Evolutionary conservation across 1,140 invertebrate genomes (phyloP), one percentile per base, ranked within the genome.

Genomic region (Tenebrio molitor): DNA sequence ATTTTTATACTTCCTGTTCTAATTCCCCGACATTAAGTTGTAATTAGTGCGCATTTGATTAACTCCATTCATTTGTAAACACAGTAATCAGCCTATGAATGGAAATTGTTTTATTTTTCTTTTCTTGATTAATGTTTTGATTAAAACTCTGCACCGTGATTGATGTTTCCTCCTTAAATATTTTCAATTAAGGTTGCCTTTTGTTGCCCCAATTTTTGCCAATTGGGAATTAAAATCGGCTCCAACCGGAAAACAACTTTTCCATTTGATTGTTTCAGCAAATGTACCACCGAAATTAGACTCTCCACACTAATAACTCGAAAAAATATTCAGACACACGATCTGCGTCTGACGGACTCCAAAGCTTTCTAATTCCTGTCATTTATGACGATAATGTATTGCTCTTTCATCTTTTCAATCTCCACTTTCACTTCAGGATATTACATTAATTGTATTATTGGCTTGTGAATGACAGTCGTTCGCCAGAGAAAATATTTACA

Each of bases 1-100:
- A 50, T 50, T 50, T 50, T 50, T 50, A 50, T 50, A 50, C 46
- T 50, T 50, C 46, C 46, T 50, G 46, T 50, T 50, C 21, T 50
- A 50, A 21, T 50, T 50, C 21, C 17, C 12, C 16, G 2, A 50
- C 7, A 50, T 21, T 50, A 50, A 39, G 36, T 39, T 12, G 36
- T 39, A 39, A 39, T 39, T 39, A 39, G 36, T 39, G 4, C 36
- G 36, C 36, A 39, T 39, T 39, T 39, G 36, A 39, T 39, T 39
- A 39, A 39, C 2, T n/a, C 36, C 5, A 39, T 12, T 39, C 7
- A 12, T n/a, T 5, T 39, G 12, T 39, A 39, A 39, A 39, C 36
- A 39, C 36, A n/a, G 36, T 39, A 39, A 39, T 39, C 36, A 39
- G 36, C 7, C 12, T 39, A 39, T 39, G 36, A 39, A 39, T 39